phyloP scores from a whole-genome alignment of 2,888 invertebrate genomes.

The Electrophaes corylata region DNA sequence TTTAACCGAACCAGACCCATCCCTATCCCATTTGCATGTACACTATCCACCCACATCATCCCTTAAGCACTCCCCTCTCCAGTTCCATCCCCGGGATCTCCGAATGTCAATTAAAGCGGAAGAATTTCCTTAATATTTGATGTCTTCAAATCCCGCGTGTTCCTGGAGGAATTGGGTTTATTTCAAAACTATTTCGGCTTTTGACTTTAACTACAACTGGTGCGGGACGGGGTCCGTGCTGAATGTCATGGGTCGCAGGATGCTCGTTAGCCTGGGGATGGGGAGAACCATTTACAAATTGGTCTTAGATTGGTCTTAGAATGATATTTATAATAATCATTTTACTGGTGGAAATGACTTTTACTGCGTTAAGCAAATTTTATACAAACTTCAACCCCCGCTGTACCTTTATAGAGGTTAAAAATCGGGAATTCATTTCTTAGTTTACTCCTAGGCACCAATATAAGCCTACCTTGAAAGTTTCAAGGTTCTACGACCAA shows the following conservation, averaged over 20 bases:
- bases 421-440: too few relatives aligned
- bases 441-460: too few relatives aligned
- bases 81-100: constrained; percentile 30
- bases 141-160: constrained; percentile 22
- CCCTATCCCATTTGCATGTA: constrained; percentile 23
- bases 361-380: too few relatives aligned
- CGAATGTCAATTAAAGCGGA: constrained; percentile 52
- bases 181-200: constrained; percentile 30
- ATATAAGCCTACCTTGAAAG: too few relatives aligned
- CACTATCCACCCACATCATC: constrained; percentile 35
- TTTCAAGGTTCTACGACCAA: too few relatives aligned
- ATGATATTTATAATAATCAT: too few relatives aligned
- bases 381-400: too few relatives aligned
- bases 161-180: constrained; percentile 29
- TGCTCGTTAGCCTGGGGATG: too few relatives aligned
- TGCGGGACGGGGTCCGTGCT: constrained; percentile 11
- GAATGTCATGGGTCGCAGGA: constrained; percentile 4
- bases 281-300: constrained; percentile 4
- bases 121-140: constrained; percentile 42
- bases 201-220: constrained; percentile 2
- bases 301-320: constrained; percentile 5
- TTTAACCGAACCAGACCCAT: background rate
- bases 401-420: too few relatives aligned
- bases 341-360: background rate
- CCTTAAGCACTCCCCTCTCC: constrained; percentile 9